These are phyloP conservation scores for Nerophis lumbriciformis DNA, from an alignment of 2,113 vertebrate species.

Conservation along the genomic window DNA sequence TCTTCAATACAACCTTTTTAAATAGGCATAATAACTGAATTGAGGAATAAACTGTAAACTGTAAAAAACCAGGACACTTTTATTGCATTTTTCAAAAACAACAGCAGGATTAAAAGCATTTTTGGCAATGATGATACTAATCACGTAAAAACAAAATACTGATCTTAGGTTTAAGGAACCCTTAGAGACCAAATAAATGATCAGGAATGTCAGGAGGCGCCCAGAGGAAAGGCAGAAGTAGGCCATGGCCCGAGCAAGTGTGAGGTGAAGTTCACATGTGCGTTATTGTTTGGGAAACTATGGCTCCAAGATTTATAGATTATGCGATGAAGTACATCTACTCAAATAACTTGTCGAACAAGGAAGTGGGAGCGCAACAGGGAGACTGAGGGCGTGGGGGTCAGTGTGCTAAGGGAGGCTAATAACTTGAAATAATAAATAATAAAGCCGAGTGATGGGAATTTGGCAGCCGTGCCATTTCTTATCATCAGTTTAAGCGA, in stretches of 20 bases:
- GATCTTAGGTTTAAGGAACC: slow-evolving; percentile 4
- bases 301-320: slow-evolving; percentile 67
- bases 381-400: slow-evolving; percentile 37
- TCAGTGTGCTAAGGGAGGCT: slow-evolving; percentile 65
- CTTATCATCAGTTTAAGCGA: slow-evolving; percentile 34
- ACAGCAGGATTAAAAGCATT: slow-evolving; percentile 8
- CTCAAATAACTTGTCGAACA: slow-evolving; percentile 68
- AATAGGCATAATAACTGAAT: background rate
- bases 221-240: slow-evolving; percentile 40
- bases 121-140: slow-evolving; percentile 2
- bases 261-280: slow-evolving; percentile 62
- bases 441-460: slow-evolving; percentile 57
- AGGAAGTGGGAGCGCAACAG: slow-evolving; percentile 42
- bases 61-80: background rate
- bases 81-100: background rate
- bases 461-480: slow-evolving; percentile 54
- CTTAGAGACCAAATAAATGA: background rate
- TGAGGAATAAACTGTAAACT: background rate
- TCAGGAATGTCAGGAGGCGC: background rate
- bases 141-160: background rate
- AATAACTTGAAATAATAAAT: slow-evolving; percentile 72
- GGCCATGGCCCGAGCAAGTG: slow-evolving; percentile 45
- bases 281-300: slow-evolving; percentile 57
- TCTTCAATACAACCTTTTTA: slow-evolving; percentile 8
- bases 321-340: slow-evolving; percentile 56